Base-by-base conservation (phyloP, 2,797 vertebrate genomes). In the Pogonophryne albipinna region DNA sequence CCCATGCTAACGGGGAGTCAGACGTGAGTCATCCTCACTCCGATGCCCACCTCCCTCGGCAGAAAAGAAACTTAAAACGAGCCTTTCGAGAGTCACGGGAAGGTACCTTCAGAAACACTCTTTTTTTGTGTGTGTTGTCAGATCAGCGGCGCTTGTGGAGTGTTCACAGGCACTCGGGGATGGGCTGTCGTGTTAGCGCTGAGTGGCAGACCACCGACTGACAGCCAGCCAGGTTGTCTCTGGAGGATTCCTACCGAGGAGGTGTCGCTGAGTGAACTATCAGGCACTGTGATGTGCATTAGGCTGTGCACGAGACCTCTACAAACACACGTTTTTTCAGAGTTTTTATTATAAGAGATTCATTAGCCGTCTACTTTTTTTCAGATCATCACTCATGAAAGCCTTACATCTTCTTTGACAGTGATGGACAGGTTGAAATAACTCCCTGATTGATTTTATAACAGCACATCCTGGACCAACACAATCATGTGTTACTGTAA, bases 151-250 rank as follows among this genome's bases (percentile, higher is more conserved):
- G 72, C 74, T 84, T 38, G 82, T 55, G 19, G 81, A 88, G 83
- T 77, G 86, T 90, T 92, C 89, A 78, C 85, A 86, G 88, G 79
- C 88, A 74, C 85, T 84, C 73, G 15, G 89, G 87, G 87, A 87
- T 63, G 86, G 85, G 89, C 91, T 91, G 93, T 92, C 93, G 90
- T 67, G 84, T 91, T 91, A 87, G 81, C 79, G 19, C 49, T 89
- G 88, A 90, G 76, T 85, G 87, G 89, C 91, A 87, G 90, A 88
- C 78, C 80, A 89, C 88, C 78, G 83, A 84, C 85, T 88, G 91
- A 92, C 91, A 89, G 89, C 77, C 74, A 23, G 80, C 41, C 60
- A 83, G 89, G 50, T 79, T 38, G 82, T 92, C 91, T 91, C 89
- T 61, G 78, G 90, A 89, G 90, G 89, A 88, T 91, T 91, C 84